Conservation (phyloP, 2,797 vertebrate species). For the Poecile montanus region DNA sequence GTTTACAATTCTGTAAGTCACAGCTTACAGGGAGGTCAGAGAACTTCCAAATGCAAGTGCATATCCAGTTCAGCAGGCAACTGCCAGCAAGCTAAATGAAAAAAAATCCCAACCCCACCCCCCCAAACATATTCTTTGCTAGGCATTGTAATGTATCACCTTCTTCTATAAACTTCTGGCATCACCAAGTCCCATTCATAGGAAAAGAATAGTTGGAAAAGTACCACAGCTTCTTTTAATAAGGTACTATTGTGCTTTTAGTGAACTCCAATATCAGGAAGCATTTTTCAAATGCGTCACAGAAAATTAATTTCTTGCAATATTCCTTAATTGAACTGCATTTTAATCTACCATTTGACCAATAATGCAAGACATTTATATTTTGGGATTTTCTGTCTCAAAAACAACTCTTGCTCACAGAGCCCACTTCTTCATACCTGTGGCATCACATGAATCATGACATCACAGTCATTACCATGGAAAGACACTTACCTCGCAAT, state of each 20-base stretch:
- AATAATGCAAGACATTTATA: neutral
- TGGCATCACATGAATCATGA: neutral
- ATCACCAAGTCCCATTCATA: neutral
- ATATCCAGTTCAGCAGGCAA: neutral
- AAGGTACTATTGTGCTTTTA: neutral
- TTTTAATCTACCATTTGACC: neutral
- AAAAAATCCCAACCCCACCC: neutral
- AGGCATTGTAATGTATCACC: neutral
- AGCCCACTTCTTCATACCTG: neutral
- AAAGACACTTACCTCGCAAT: slow-evolving; percentile 37
- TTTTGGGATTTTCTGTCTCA: slow-evolving; percentile 17
- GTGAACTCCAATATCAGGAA: neutral
- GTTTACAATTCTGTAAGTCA: neutral
- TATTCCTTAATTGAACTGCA: neutral
- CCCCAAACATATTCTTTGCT: neutral
- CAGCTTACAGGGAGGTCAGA: neutral
- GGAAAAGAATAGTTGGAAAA: neutral
- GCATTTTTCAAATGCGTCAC: neutral
- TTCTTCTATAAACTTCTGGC: neutral
- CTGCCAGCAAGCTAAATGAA: neutral
- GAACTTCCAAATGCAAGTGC: neutral
- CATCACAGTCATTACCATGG: slow-evolving; percentile 32
- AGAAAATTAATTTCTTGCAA: neutral
- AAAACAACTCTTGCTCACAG: neutral
- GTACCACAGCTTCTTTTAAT: neutral